Conservation (phyloP, 2,888 invertebrate species). For the Ophonus ardosiacus region DNA sequence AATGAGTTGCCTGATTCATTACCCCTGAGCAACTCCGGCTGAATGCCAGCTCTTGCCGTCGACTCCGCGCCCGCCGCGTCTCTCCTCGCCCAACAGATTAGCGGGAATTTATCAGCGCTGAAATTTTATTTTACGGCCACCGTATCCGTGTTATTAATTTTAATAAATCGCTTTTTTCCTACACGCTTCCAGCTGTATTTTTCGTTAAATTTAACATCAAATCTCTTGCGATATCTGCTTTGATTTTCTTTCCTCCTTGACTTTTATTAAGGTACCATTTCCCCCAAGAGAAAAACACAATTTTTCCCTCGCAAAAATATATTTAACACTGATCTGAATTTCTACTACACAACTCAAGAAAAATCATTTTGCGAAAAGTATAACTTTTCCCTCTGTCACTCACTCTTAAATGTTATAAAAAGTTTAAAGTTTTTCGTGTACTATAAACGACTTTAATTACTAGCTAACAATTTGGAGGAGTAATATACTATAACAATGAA, state of each 20-base stretch:
- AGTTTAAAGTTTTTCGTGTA: too few relatives aligned
- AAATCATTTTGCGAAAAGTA: neutral
- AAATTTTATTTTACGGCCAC: slow-evolving; percentile 62
- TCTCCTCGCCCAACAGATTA: slow-evolving; percentile 27
- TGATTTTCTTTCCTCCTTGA: slow-evolving; percentile 51
- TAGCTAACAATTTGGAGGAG: too few relatives aligned
- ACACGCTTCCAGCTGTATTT: slow-evolving; percentile 47
- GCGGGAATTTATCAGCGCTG: slow-evolving; percentile 59
- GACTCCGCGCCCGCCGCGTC: slow-evolving; percentile 13
- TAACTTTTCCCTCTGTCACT: too few relatives aligned
- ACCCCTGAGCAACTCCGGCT: slow-evolving; percentile 67
- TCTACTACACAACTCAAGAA: neutral
- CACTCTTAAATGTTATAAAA: too few relatives aligned
- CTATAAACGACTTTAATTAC: too few relatives aligned
- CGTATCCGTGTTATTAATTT: slow-evolving; percentile 65
- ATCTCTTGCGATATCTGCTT: slow-evolving; percentile 54
- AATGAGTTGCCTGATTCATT: slow-evolving; percentile 74
- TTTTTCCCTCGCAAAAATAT: neutral
- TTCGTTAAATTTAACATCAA: slow-evolving; percentile 63
- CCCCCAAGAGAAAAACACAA: neutral
- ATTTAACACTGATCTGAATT: neutral
- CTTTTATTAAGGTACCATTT: slow-evolving; percentile 25
- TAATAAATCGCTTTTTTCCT: slow-evolving; percentile 62
- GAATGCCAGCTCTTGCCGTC: slow-evolving; percentile 65
- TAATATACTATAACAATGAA: too few relatives aligned